Base-by-base conservation (phyloP, 2,113 vertebrate species). In the Danionella cerebrum region DNA sequence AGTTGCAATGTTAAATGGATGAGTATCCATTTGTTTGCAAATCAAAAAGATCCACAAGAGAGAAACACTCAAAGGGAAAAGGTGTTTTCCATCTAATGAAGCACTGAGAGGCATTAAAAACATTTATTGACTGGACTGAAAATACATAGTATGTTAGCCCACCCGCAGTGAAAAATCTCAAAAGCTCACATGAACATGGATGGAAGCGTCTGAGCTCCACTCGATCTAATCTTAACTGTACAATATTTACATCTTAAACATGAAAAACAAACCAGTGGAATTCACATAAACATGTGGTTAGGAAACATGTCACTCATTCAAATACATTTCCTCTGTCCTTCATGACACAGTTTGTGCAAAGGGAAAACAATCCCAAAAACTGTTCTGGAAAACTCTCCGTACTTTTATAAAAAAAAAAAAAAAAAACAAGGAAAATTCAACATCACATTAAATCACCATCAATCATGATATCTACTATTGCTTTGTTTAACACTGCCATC, bases 401-500 rank as follows among this genome's bases (percentile, higher is more conserved):
- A 31, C 29, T 31, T 31, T 31, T 31, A 3, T 31, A 31, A 7
- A 31, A 31, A 31, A 41, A 41, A 41, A n/a, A n/a, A 41, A 41
- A 41, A 11, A 6, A 54, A 45, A 64, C 31, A 45, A 24, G 84
- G 84, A 88, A 84, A 83, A 78, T 73, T 84, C 6, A 11, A 67
- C 51, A 69, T 54, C 47, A n/a, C n/a, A n/a, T n/a, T n/a, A n/a
- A 88, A 90, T 9, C 5, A 33, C 88, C 87, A 84, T 80, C 90
- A 89, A 87, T 72, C 66, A 68, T 73, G 29, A 66, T 52, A 35
- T 75, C 76, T 76, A 77, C 90, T 94, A 96, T 97, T 95, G 93
- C 92, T 93, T 89, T 89, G 90, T 85, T 87, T 85, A 90, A 92
- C 88, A 90, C 78, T 83, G 85, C 79, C 82, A 78, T 81, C 60